phyloP scores from a whole-genome alignment of 2,113 vertebrate genomes.

The Cyanoliseus patagonus region DNA sequence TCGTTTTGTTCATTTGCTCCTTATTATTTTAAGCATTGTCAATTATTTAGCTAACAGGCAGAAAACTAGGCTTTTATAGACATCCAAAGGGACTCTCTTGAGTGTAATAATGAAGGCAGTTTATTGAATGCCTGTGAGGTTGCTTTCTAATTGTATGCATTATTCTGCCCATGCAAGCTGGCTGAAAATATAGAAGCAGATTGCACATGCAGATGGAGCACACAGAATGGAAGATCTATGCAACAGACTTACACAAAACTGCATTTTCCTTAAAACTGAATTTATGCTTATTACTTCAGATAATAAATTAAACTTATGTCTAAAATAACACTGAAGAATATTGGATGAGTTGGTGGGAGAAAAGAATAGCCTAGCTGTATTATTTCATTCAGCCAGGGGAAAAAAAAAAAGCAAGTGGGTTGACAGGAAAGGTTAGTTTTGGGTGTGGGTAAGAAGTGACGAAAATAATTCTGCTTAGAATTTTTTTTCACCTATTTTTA shows the following conservation, averaged over 20 bases:
- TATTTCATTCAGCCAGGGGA: constrained; percentile 10
- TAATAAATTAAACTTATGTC: constrained; percentile 25
- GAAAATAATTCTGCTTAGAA: constrained; percentile 36
- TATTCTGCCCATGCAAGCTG: constrained; percentile 82
- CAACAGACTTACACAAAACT: constrained; percentile 46
- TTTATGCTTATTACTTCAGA: constrained; percentile 65
- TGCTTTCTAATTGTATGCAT: constrained; percentile 81
- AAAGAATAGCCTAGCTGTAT: background rate
- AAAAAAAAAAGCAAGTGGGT: background rate
- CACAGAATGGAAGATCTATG: constrained; percentile 70
- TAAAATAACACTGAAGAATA: constrained; percentile 32
- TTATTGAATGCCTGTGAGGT: constrained; percentile 83
- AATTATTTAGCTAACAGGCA: constrained; percentile 84
- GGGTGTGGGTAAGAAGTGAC: constrained; percentile 4
- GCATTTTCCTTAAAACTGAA: constrained; percentile 70
- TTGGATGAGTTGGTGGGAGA: background rate
- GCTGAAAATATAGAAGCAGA: constrained; percentile 81
- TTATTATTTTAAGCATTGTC: constrained; percentile 80
- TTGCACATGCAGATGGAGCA: constrained; percentile 78
- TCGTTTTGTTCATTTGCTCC: constrained; percentile 71
- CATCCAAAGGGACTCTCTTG: constrained; percentile 81
- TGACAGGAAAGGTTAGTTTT: constrained; percentile 24
- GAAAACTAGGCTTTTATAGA: constrained; percentile 83
- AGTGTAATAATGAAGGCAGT: constrained; percentile 82
- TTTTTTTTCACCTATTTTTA: background rate